phyloP scores from a whole-genome alignment of 2,888 invertebrate genomes.

The Beris chalybata region DNA sequence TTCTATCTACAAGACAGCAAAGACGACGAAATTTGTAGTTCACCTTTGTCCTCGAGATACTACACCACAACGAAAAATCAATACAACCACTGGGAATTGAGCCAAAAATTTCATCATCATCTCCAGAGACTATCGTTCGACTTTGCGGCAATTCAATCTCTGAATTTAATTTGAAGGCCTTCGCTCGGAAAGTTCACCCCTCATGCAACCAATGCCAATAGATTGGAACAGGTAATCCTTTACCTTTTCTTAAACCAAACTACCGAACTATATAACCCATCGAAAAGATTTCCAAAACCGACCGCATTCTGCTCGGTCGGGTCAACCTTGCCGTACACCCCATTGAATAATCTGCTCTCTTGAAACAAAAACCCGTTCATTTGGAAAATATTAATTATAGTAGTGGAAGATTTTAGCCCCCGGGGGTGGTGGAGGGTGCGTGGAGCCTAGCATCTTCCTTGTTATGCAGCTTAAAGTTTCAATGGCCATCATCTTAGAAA shows the following conservation, averaged over 20 bases:
- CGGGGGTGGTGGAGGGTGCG: no score
- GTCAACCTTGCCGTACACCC: background rate
- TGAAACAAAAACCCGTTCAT: background rate
- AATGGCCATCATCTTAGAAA: conserved; percentile 5
- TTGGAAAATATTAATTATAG: conserved; percentile 29
- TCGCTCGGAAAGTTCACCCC: background rate
- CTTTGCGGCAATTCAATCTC: background rate
- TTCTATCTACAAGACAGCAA: no score
- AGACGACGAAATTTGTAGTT: no score
- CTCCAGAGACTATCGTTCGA: background rate
- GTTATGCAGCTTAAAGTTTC: background rate
- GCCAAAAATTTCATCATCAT: no score
- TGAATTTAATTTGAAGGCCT: conserved; percentile 1
- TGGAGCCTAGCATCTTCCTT: background rate
- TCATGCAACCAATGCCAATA: background rate
- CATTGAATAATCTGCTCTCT: background rate
- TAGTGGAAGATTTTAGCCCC: background rate
- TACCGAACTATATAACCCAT: no score
- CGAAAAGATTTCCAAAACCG: no score
- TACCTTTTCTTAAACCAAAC: conserved; percentile 1
- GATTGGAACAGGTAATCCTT: conserved; percentile 14
- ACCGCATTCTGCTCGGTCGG: background rate
- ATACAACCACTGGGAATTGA: no score
- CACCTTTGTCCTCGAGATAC: no score
- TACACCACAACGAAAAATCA: no score